A percentile compares a stretch with the other conserved stretches of the same genome.
Evolutionary conservation across 2,888 invertebrate species (phyloP).

Genomic region (Drosophila paucipuncta): DNA sequence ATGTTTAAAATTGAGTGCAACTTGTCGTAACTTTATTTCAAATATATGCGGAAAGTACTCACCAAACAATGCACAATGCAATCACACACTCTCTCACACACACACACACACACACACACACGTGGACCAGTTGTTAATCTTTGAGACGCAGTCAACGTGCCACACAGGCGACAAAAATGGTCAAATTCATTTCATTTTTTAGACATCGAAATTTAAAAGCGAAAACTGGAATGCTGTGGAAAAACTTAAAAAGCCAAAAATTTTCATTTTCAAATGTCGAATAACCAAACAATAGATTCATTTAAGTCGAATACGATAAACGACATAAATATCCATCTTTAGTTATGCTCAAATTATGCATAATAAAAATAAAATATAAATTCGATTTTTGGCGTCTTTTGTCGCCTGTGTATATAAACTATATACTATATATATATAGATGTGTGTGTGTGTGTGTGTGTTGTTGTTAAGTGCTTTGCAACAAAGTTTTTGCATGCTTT

Average conservation of each 20-base stretch:
- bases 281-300: background rate
- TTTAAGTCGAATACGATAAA: background rate
- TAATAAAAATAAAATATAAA: background rate
- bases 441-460: slow-evolving; percentile 13
- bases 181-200: background rate
- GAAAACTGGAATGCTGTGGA: background rate
- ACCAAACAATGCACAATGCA: slow-evolving; percentile 72
- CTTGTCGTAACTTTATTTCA: slow-evolving; percentile 81
- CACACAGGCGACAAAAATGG: slow-evolving; percentile 47
- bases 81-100: slow-evolving; percentile 34
- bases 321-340: background rate
- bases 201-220: background rate
- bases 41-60: slow-evolving; percentile 78
- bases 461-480: slow-evolving; percentile 74
- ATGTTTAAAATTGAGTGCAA: slow-evolving; percentile 82
- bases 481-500: slow-evolving; percentile 76
- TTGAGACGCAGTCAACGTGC: background rate
- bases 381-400: background rate
- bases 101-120: slow-evolving; percentile 29
- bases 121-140: slow-evolving; percentile 41
- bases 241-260: background rate
- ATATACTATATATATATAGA: slow-evolving; percentile 15
- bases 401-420: slow-evolving; percentile 32
- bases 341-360: background rate
- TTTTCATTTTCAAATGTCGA: background rate